Conservation (phyloP, 2,888 invertebrate species). For the Eristalinus sepulchralis region DNA sequence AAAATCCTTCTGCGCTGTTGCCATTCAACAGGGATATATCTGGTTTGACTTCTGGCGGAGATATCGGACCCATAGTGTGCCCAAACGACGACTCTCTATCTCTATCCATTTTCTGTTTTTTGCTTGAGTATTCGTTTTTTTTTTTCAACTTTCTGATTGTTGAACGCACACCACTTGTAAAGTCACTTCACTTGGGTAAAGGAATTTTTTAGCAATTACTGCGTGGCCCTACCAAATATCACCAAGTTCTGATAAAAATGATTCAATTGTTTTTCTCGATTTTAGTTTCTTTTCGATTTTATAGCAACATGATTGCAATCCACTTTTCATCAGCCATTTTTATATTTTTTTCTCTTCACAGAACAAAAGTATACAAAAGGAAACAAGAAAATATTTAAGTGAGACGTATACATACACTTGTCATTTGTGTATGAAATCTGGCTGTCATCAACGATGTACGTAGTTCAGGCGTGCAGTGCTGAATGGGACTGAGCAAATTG, state of each 20-base stretch:
- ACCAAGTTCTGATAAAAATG: background rate
- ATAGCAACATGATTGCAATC: slow-evolving; percentile 38
- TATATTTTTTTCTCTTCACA: slow-evolving; percentile 54
- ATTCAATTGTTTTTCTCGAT: slow-evolving; percentile 17
- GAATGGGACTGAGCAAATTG: background rate
- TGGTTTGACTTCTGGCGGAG: slow-evolving; percentile 94
- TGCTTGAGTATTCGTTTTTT: background rate
- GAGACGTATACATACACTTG: slow-evolving; percentile 69
- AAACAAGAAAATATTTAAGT: slow-evolving; percentile 64
- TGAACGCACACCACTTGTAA: slow-evolving; percentile 34
- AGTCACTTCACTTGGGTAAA: slow-evolving; percentile 10
- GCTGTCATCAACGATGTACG: slow-evolving; percentile 26
- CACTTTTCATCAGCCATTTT: slow-evolving; percentile 67
- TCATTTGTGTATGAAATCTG: slow-evolving; percentile 26
- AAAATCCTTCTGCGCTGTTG: slow-evolving; percentile 82
- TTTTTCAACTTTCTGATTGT: slow-evolving; percentile 33
- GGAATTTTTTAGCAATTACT: background rate
- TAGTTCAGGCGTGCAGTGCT: slow-evolving; percentile 35
- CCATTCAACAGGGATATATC: slow-evolving; percentile 89
- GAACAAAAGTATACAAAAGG: slow-evolving; percentile 70
- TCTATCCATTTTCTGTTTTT: slow-evolving; percentile 75
- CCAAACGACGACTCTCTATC: slow-evolving; percentile 80
- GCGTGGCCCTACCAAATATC: background rate
- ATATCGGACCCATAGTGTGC: slow-evolving; percentile 85
- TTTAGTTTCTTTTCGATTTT: slow-evolving; percentile 18